phyloP scores from a whole-genome alignment of 2,797 vertebrate species.

The Apodemus agrarius region DNA sequence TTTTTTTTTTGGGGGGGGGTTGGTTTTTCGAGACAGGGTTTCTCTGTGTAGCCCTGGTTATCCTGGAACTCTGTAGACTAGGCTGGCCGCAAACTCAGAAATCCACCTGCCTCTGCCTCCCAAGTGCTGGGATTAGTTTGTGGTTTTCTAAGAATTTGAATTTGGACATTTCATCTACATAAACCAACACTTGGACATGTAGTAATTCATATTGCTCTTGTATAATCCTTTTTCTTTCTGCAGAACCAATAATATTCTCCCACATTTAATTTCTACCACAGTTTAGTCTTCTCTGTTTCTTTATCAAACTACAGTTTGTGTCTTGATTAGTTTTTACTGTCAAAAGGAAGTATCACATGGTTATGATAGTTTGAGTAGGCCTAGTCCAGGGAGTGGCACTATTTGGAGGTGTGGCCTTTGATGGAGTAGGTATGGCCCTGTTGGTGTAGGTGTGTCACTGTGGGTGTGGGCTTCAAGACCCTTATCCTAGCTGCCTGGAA shows the following conservation, averaged over 20 bases:
- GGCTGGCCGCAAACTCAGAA: too few species aligned
- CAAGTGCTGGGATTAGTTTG: too few species aligned
- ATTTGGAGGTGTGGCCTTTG: neutral
- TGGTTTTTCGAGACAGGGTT: too few species aligned
- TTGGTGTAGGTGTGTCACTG: neutral
- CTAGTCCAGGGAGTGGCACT: neutral
- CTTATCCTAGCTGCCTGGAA: neutral
- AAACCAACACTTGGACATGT: neutral
- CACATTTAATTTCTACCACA: neutral
- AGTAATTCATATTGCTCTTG: neutral
- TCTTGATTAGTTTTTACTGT: neutral
- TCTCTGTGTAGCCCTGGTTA: too few species aligned
- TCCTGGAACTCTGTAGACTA: too few species aligned
- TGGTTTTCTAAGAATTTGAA: neutral
- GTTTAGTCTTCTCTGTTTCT: neutral
- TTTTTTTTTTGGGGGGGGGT: too few species aligned
- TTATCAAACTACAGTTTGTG: neutral
- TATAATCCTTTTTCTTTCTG: neutral
- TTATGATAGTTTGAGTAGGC: neutral
- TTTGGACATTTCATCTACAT: neutral
- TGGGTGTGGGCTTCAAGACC: neutral
- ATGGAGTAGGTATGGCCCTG: neutral
- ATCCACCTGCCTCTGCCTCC: too few species aligned
- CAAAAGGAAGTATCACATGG: neutral
- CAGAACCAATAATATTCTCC: neutral